Conservation (phyloP, 2,888 invertebrate species). For the Eupithecia tripunctaria region DNA sequence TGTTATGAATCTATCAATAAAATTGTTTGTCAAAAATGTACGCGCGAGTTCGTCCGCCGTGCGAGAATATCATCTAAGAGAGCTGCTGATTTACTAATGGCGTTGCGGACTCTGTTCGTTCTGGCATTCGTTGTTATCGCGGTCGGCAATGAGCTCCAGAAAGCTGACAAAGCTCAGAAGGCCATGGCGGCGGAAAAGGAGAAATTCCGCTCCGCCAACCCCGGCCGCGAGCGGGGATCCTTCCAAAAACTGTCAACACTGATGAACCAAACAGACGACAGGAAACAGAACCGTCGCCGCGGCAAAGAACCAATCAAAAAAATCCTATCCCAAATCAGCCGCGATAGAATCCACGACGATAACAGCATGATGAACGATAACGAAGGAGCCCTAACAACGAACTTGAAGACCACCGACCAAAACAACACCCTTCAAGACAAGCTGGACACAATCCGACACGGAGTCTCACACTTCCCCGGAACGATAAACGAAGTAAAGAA, state of each 20-base stretch:
- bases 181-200: slow-evolving; percentile 79
- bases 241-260: slow-evolving; percentile 65
- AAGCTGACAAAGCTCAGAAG: slow-evolving; percentile 72
- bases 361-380: slow-evolving; percentile 72
- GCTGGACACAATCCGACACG: slow-evolving; percentile 54
- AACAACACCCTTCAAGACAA: slow-evolving; percentile 69
- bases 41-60: slow-evolving; percentile 51
- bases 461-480: slow-evolving; percentile 43
- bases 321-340: slow-evolving; percentile 56
- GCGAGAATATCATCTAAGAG: slow-evolving; percentile 59
- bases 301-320: slow-evolving; percentile 63
- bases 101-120: slow-evolving; percentile 65
- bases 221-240: slow-evolving; percentile 64
- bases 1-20: slow-evolving; percentile 69
- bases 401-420: slow-evolving; percentile 55
- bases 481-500: slow-evolving; percentile 66
- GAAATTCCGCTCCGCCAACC: slow-evolving; percentile 64
- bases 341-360: slow-evolving; percentile 54
- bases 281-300: slow-evolving; percentile 50
- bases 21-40: slow-evolving; percentile 59
- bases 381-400: slow-evolving; percentile 66
- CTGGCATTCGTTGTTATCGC: slow-evolving; percentile 65
- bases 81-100: slow-evolving; percentile 69
- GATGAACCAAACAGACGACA: slow-evolving; percentile 66
- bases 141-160: slow-evolving; percentile 70